Conservation (phyloP, 1,140 invertebrate genomes). For the Hermetia illucens region DNA sequence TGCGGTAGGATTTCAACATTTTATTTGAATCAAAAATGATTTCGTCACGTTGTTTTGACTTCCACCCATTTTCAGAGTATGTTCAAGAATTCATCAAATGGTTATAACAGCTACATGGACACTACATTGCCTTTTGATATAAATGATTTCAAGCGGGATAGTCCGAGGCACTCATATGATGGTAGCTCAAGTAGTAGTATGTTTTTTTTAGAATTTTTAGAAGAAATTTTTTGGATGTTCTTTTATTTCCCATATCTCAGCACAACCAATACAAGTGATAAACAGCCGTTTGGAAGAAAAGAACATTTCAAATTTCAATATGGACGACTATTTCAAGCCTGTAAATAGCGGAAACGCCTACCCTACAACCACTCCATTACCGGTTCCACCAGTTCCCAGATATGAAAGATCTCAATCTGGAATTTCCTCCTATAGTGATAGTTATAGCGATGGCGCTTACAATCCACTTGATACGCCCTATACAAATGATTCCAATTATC, state of each 20-base stretch:
- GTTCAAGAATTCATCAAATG: conserved; percentile 19
- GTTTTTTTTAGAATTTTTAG: conserved; percentile 4
- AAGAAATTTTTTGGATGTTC: neutral
- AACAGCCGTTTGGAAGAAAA: neutral
- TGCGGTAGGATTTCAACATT: too few relatives aligned
- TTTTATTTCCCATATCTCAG: conserved; percentile 1
- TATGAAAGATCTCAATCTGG: neutral
- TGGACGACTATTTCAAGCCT: neutral
- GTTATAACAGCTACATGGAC: conserved; percentile 25
- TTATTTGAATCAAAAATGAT: too few relatives aligned
- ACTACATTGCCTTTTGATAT: conserved; percentile 27
- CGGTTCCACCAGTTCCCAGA: conserved; percentile 8
- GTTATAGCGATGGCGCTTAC: conserved; percentile 12
- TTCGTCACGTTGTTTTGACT: too few relatives aligned
- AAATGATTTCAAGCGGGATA: conserved; percentile 24
- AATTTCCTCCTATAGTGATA: neutral
- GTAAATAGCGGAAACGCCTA: neutral
- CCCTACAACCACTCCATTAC: conserved; percentile 2
- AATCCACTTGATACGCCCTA: conserved; percentile 4
- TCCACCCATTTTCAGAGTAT: conserved; percentile 14
- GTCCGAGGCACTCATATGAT: neutral
- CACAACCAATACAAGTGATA: conserved; percentile 3
- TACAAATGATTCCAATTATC: conserved; percentile 6
- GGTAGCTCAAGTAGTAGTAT: neutral
- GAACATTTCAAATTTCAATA: neutral